A percentile compares a stretch with the other conserved stretches of the same genome.
Conservation (phyloP, 2,888 invertebrate genomes). For the Linnaemya vulpina region DNA sequence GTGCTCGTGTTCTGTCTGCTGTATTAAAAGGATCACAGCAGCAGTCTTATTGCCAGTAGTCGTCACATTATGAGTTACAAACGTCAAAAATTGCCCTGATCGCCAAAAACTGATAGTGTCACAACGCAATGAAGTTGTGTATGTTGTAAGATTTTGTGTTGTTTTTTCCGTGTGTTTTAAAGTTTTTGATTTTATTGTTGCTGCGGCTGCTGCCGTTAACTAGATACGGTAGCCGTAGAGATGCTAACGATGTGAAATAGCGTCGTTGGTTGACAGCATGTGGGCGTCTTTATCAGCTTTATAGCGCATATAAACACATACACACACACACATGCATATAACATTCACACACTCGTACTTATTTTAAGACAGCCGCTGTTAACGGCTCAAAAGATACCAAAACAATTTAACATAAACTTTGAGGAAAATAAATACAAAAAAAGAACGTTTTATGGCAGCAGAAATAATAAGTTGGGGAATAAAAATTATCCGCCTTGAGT, state of each 20-base stretch:
- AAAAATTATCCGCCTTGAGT: slow-evolving; percentile 5
- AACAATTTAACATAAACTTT: slow-evolving; percentile 57
- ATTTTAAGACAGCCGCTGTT: slow-evolving; percentile 10
- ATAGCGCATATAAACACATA: slow-evolving; percentile 25
- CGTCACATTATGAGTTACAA: slow-evolving; percentile 72
- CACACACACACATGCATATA: not conserved
- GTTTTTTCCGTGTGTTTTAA: not conserved
- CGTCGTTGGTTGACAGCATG: slow-evolving; percentile 72
- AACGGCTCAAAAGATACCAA: slow-evolving; percentile 34
- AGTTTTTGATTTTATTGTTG: slow-evolving; percentile 42
- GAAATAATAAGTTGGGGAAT: slow-evolving; percentile 12
- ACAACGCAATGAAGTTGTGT: slow-evolving; percentile 73
- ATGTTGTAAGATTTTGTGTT: slow-evolving; percentile 39
- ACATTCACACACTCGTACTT: not conserved
- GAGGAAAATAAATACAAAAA: slow-evolving; percentile 12
- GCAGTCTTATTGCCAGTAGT: slow-evolving; percentile 70
- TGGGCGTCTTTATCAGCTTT: slow-evolving; percentile 76
- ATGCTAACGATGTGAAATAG: slow-evolving; percentile 70
- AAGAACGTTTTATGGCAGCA: not conserved
- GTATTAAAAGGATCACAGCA: slow-evolving; percentile 65
- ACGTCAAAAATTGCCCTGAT: slow-evolving; percentile 74
- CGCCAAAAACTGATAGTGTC: slow-evolving; percentile 71
- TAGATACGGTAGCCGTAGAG: slow-evolving; percentile 65
- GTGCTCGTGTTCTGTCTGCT: slow-evolving; percentile 6
- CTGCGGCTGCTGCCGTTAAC: slow-evolving; percentile 36